Conservation (phyloP, 2,797 vertebrate genomes). For the Acipenser oxyrinchus region DNA sequence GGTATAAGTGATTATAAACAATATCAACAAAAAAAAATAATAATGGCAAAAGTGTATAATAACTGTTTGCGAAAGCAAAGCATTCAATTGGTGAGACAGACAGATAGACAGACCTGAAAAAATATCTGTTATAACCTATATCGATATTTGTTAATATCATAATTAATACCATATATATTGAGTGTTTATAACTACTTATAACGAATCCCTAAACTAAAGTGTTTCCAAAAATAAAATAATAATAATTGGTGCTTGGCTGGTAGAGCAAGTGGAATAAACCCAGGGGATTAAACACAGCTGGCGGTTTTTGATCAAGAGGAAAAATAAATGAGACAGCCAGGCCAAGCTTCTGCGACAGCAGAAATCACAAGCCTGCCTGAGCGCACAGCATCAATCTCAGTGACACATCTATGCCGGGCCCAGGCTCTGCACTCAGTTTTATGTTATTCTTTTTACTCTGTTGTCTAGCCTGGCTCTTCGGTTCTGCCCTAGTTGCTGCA, state of each 20-base stretch:
- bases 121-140: slow-evolving; percentile 7
- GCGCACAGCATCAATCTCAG: slow-evolving; percentile 18
- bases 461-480: neutral
- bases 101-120: neutral
- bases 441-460: slow-evolving; percentile 13
- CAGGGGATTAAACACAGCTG: slow-evolving; percentile 33
- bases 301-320: slow-evolving; percentile 24
- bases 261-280: slow-evolving; percentile 19
- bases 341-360: neutral
- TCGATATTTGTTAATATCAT: slow-evolving; percentile 13
- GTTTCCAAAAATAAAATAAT: neutral
- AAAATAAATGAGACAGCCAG: slow-evolving; percentile 17
- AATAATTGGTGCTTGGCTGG: slow-evolving; percentile 8
- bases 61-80: too few species aligned
- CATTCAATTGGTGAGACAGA: too few species aligned
- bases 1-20: too few species aligned
- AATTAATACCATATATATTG: slow-evolving; percentile 6
- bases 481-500: slow-evolving; percentile 12
- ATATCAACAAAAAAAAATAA: too few species aligned
- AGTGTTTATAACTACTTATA: neutral
- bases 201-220: neutral
- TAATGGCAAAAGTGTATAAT: too few species aligned
- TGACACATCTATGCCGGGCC: slow-evolving; percentile 14
- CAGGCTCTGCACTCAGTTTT: slow-evolving; percentile 4
- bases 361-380: slow-evolving; percentile 2